Conservation (phyloP, 1,140 invertebrate species). For the Drosophila takahashii region DNA sequence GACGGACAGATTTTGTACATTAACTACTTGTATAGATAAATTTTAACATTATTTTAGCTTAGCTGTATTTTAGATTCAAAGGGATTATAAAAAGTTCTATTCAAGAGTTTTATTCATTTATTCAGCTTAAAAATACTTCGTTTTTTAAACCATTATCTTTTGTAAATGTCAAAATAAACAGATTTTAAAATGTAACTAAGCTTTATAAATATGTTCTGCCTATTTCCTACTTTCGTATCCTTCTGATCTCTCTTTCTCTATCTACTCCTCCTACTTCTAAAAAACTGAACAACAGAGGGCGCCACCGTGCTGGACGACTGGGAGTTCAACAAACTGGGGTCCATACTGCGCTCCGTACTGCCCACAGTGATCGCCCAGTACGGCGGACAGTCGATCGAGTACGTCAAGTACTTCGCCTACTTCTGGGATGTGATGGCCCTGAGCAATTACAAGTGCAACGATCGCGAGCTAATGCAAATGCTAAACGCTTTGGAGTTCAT, state of each 20-base stretch:
- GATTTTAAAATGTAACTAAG: neutral
- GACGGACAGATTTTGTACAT: no score
- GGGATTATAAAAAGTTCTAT: no score
- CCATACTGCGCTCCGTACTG: slow-evolving; percentile 62
- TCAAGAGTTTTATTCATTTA: no score
- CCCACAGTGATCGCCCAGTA: slow-evolving; percentile 58
- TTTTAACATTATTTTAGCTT: no score
- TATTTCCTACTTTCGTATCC: neutral
- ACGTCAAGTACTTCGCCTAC: slow-evolving; percentile 66
- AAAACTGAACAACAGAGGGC: slow-evolving; percentile 23
- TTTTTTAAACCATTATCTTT: no score
- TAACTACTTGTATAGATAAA: no score
- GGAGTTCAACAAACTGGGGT: slow-evolving; percentile 72
- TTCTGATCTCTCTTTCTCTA: slow-evolving; percentile 23
- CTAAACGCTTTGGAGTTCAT: slow-evolving; percentile 72
- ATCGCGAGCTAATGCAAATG: slow-evolving; percentile 73
- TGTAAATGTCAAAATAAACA: neutral
- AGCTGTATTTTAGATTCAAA: no score
- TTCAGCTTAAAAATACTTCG: no score
- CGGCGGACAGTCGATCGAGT: slow-evolving; percentile 60
- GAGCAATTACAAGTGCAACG: slow-evolving; percentile 68
- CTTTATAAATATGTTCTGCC: neutral
- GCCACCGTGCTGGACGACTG: slow-evolving; percentile 62
- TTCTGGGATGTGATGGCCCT: slow-evolving; percentile 73
- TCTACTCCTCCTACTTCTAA: slow-evolving; percentile 14